phyloP scores from a whole-genome alignment of 2,113 vertebrate genomes.

The Tupaia chinensis region DNA sequence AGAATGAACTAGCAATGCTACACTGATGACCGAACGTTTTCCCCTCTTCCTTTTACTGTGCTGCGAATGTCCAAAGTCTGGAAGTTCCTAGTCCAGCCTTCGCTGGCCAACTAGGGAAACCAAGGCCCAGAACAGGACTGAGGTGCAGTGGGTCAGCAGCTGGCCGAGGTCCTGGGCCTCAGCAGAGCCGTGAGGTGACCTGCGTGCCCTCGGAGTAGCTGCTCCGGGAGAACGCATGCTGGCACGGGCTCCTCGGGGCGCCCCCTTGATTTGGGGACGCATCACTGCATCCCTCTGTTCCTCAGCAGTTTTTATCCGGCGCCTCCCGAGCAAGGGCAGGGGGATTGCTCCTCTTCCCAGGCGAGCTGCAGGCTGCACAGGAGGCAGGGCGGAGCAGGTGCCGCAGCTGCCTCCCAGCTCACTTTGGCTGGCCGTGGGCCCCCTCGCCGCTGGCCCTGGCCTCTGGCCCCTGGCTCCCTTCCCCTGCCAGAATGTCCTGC shows the following conservation, averaged over 20 bases:
- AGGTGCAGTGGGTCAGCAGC: not conserved
- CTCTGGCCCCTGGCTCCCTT: not conserved
- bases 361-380: not conserved
- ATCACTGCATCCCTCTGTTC: not conserved
- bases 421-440: not conserved
- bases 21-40: no score
- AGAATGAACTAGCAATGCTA: not conserved
- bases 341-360: not conserved
- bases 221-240: no score
- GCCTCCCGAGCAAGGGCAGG: not conserved
- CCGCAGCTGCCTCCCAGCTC: not conserved
- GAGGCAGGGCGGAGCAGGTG: not conserved
- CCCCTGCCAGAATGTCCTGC: not conserved
- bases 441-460: not conserved
- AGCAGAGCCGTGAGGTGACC: no score
- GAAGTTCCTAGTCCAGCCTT: not conserved
- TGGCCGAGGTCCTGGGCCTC: not conserved
- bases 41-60: not conserved
- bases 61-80: not conserved
- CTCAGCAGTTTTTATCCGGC: slow-evolving; percentile 7
- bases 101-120: not conserved
- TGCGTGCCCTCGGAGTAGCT: no score
- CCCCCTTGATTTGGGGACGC: not conserved
- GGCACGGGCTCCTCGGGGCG: no score
- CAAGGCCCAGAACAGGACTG: not conserved